phyloP scores from a whole-genome alignment of 1,140 invertebrate genomes.

The Drosophila carrolli region DNA sequence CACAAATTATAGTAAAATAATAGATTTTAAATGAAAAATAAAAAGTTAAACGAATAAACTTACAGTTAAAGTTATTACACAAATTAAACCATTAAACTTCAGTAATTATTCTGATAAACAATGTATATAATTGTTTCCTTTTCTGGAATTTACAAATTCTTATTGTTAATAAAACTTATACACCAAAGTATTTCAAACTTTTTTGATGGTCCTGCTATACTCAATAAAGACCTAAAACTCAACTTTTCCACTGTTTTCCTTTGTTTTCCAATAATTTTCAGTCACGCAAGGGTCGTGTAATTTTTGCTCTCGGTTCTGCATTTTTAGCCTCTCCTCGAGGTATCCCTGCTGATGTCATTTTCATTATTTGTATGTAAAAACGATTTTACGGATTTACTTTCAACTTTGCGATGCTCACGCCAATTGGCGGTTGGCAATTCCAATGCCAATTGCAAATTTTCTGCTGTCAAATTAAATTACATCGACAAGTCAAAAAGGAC shows the following conservation, averaged over 20 bases:
- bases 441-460: slow-evolving; percentile 49
- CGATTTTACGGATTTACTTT: slow-evolving; percentile 66
- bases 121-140: too few species aligned
- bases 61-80: too few species aligned
- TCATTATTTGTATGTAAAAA: slow-evolving; percentile 71
- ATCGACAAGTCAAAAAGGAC: slow-evolving; percentile 40
- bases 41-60: too few species aligned
- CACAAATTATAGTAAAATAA: too few species aligned
- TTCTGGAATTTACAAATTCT: too few species aligned
- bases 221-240: too few species aligned
- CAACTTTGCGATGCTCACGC: slow-evolving; percentile 22
- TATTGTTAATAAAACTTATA: too few species aligned
- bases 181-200: too few species aligned
- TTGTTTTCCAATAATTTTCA: slow-evolving; percentile 38
- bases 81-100: too few species aligned
- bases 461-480: slow-evolving; percentile 59
- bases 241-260: not conserved
- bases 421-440: slow-evolving; percentile 36
- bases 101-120: too few species aligned
- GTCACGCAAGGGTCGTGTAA: slow-evolving; percentile 32
- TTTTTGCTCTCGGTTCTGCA: slow-evolving; percentile 17
- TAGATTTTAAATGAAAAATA: too few species aligned
- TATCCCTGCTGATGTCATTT: slow-evolving; percentile 44
- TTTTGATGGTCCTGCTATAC: too few species aligned
- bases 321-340: slow-evolving; percentile 6